Percentiles rank a stretch among this genome's conserved stretches.
phyloP scores from a whole-genome alignment of 2,113 vertebrate species.

The Rhynchopsitta pachyrhyncha region DNA sequence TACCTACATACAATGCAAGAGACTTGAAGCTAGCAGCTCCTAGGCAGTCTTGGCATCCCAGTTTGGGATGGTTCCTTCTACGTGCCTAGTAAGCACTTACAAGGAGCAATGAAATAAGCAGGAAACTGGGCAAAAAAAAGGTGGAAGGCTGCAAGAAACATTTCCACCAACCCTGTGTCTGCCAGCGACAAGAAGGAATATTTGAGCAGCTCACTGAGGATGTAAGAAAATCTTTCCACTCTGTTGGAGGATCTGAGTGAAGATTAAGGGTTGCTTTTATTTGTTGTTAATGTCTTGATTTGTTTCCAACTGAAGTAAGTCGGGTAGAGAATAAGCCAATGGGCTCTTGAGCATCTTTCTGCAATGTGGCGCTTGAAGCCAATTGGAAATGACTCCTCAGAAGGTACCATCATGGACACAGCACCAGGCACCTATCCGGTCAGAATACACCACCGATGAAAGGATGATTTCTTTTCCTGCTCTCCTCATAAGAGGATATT shows the following conservation, averaged over 20 bases:
- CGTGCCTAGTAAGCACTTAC: not conserved
- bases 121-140: not conserved
- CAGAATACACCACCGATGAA: not conserved
- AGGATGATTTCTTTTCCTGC: constrained; percentile 55
- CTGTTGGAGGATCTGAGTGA: not conserved
- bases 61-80: not conserved
- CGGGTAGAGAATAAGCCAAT: not conserved
- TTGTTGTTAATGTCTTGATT: not conserved
- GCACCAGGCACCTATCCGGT: constrained; percentile 21
- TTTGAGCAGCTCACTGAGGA: constrained; percentile 6
- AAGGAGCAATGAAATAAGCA: not conserved
- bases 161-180: not conserved
- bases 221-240: not conserved
- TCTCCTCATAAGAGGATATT: constrained; percentile 47
- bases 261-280: not conserved
- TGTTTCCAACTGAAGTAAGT: constrained; percentile 30
- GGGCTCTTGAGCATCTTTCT: not conserved
- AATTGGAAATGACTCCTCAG: constrained; percentile 24
- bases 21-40: not conserved
- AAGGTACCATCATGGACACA: constrained; percentile 30
- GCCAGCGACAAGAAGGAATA: not conserved
- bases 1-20: not conserved
- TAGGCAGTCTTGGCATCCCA: not conserved
- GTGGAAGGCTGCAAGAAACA: not conserved
- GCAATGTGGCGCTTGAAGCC: not conserved